Evolutionary conservation across 2,797 vertebrate genomes (phyloP), one percentile per base, ranked within the genome.

Genomic region (Sylvilagus floridanus): DNA sequence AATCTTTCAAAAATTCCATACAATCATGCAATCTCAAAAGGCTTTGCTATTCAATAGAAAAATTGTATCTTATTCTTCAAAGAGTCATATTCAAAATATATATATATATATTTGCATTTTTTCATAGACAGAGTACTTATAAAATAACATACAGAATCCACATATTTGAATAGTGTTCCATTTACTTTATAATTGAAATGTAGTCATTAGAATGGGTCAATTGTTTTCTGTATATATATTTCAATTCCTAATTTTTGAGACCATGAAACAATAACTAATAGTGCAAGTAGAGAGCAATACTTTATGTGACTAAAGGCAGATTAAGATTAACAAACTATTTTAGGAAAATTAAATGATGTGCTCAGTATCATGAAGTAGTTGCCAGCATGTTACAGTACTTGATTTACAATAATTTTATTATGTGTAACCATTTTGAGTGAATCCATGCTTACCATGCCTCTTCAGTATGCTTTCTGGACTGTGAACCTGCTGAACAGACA

Each of bases 281-380:
- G 4, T 78, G 10, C 13, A 50, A 69, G 6, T 84, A 92, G 86
- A 87, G 12, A 96, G 65, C 12, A 69, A 28, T 32, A 7, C 54
- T 94, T 88, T 90, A 90, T 87, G 8, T 88, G 87, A 94, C 76
- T 96, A 94, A 95, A 96, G 68, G 17, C 12, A 90, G 85, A 85
- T 83, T 88, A 94, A 75, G 17, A 90, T 76, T 91, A 89, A 84
- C 21, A 50, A 76, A 88, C 50, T 52, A 19, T 76, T 88, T 52
- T 85, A 69, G 30, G 50, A 92, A 90, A 88, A 54, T 90, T 76
- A 94, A 91, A 10, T 79, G 17, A 24, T 85, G 1, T 77, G 11
- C 5, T 88, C 54, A 90, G 96, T 88, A 78, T 60, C 47, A 79
- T 84, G 87, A 76, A 47, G 81, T 19, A n/a, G 26, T 91, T 95